Base-by-base conservation (phyloP, 1,140 invertebrate genomes). In the Drosophila kikkawai region DNA sequence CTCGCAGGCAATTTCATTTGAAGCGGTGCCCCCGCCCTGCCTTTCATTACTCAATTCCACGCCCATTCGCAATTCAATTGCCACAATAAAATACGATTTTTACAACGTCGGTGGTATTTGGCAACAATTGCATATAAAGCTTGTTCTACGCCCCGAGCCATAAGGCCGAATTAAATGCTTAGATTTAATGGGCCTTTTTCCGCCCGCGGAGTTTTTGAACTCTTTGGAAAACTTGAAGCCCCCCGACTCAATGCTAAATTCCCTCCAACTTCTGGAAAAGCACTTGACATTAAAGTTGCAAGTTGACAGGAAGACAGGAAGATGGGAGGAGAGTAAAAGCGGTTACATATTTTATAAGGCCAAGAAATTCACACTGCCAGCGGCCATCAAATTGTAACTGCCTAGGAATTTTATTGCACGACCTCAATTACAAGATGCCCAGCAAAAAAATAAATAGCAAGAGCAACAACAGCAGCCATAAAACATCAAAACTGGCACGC, bases 41-140 rank as follows among this genome's bases (percentile, higher is more conserved):
- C 57, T 84, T 90, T 90, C 75, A 88, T 88, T 84, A 87, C 84
- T 74, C 78, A 88, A 88, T 88, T 88, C 85, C 80, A 88, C 85
- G 85, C 85, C 85, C 85, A 90, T 90, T 85, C 81, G 81, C 85
- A 73, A 76, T 90, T 90, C 85, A 90, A 90, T 90, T 90, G 85
- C 81, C 37, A 48, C 85, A 85, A 90, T 90, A 90, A 90, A 90
- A 91, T 76, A 67, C 77, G 79, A 67, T 73, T 88, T 88, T 88
- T 90, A 87, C 80, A 80, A 75, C 84, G 73, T 69, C 79, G 68
- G 58, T 75, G 79, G 79, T 85, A 80, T 81, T 65, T 59, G 51
- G 66, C 51, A 60, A 63, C 75, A 79, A 74, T 82, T 70, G 68
- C 75, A 71, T 68, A 80, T 63, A 81, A 64, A 71, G 57, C 42